Base-by-base conservation (phyloP, 2,113 vertebrate species). In the Corynorhinus townsendii region DNA sequence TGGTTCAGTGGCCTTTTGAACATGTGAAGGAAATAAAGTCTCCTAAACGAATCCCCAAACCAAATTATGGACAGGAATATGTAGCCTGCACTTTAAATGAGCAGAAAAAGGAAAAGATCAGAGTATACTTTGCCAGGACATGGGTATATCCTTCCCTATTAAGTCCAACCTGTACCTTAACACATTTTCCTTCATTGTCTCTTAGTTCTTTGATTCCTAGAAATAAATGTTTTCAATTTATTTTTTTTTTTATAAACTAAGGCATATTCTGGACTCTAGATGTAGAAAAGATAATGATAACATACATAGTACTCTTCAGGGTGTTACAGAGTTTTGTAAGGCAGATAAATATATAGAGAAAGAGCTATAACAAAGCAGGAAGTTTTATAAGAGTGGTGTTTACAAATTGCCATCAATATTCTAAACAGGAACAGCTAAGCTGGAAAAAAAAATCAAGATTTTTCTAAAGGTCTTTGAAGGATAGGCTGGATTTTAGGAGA, bases 271-370 rank as follows among this genome's bases (percentile, higher is more conserved):
- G 16, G 35, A 2, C 24, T 19, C 8, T 49, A 30, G 19, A 16
- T n/a, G 11, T 66, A 19, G 19, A 72, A 86, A 92, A 76, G 22
- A n/a, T 26, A 77, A 68, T 43, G 40, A 9, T 26, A 4, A 47
- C 4, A 2, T 9, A 43, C 8, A 26, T 11, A 4, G 1, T 11
- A 14, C 4, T 1, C 17, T 79, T 54, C 5, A 49, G 26, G 62
- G 52, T 28, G 10, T 38, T 71, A 28, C 3, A 38, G 9, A 73
- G 4, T 40, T 8, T 83, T 28, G 0, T 1, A 22, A 1, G 35
- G 49, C 19, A 94, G 12, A n/a, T 73, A 62, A 11, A 62, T 62
- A 28, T 28, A 26, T 3, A 62, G 66, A 82, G 33, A 40, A 73
- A 73, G 11, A 84, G 8, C 19, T 77, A 16, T 24, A 52, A 11